Evolutionary conservation across 1,140 invertebrate genomes (phyloP), one percentile per base, ranked within the genome.

Genomic region (Bombus sibiricus): DNA sequence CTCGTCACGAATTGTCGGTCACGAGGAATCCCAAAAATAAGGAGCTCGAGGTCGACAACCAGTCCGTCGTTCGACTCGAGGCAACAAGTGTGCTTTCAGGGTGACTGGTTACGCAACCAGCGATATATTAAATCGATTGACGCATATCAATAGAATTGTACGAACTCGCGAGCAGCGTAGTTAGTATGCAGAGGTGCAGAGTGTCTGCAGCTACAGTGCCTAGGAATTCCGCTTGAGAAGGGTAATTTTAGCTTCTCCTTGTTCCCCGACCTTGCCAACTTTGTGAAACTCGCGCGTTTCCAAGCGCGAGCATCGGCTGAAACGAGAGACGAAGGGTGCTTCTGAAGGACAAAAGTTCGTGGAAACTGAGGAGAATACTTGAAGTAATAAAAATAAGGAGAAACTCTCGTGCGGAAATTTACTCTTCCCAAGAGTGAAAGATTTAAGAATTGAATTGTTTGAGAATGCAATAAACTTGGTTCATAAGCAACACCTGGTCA

Each of bases 101-200:
- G 89, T 90, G 81, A 90, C 80, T 32, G 47, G 81, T 91, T 91
- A 81, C 90, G 86, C 83, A 91, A 91, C 69, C 59, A n/a, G 34
- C 81, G 87, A 91, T 84, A 77, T 64, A 80, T 88, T 81, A 87
- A 86, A 88, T 88, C 89, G 89, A 90, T 81, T 68, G 76, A 62
- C 78, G 59, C 22, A 75, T 86, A 84, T 90, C 83, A 89, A 91
- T 88, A 80, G 81, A 59, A 81, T 68, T n/a, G 80, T 39, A 39
- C 59, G 43, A 47, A 66, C 18, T 53, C 43, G 25, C 43, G 71
- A 39, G 25, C 77, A 32, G 53, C 32, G 39, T 89, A 43, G 83
- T 91, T 84, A 77, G 87, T 88, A 91, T 89, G 78, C 88, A 83
- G 57, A 43, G 53, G 34, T 43, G 32, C 69, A 32, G 39, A 8